These are phyloP conservation scores for Phataginus tricuspis DNA, from an alignment of 2,797 vertebrate genomes.

Conservation along the genomic window DNA sequence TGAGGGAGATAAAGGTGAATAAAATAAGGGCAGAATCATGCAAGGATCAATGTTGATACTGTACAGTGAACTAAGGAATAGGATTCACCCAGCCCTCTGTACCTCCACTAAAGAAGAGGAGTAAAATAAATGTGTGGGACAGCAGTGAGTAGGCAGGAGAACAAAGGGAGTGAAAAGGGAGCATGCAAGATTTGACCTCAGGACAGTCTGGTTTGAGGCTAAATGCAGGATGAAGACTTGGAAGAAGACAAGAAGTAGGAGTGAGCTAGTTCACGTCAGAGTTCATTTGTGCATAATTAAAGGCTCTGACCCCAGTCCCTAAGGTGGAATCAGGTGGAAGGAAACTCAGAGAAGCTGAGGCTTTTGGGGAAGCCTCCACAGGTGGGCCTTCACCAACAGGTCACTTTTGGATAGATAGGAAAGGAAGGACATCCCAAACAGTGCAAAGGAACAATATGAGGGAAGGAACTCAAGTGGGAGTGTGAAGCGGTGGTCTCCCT, in stretches of 20 bases:
- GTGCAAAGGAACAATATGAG: fast-evolving
- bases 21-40: not conserved
- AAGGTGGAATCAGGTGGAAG: not conserved
- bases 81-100: not conserved
- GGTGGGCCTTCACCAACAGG: not conserved
- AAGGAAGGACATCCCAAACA: not conserved
- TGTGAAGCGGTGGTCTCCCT: not conserved
- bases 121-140: not conserved
- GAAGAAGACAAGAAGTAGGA: not conserved
- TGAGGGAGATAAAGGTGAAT: not conserved
- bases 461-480: not conserved
- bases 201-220: not conserved
- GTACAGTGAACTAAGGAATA: not conserved
- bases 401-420: not conserved
- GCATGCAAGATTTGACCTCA: not conserved
- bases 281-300: not conserved
- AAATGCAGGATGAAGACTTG: not conserved
- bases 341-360: not conserved
- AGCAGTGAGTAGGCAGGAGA: not conserved
- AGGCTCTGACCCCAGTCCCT: not conserved
- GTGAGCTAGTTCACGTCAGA: not conserved
- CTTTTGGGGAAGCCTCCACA: not conserved
- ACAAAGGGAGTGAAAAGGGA: not conserved
- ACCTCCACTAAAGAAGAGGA: not conserved
- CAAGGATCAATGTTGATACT: not conserved